Percentiles rank a stretch among this genome's conserved stretches.
Conservation (phyloP, 2,888 invertebrate species). For the Mylabris sibirica region DNA sequence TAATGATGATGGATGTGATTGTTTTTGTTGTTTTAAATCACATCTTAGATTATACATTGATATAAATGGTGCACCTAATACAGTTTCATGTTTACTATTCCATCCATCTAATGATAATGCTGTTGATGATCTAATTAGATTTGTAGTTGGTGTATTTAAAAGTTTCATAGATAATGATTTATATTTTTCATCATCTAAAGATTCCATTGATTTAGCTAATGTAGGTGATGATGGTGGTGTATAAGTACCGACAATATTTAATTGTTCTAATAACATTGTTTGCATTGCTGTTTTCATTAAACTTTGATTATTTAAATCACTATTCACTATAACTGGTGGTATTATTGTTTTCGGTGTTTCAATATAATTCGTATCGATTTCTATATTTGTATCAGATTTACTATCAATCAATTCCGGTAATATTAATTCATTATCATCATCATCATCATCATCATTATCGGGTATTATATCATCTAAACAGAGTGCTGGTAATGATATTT, state of each 20-base stretch:
- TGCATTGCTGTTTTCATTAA: slow-evolving; percentile 56
- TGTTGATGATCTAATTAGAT: slow-evolving; percentile 52
- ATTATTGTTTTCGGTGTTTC: slow-evolving; percentile 26
- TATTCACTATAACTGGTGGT: slow-evolving; percentile 44
- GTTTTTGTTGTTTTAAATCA: slow-evolving; percentile 35
- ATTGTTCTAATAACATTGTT: slow-evolving; percentile 56
- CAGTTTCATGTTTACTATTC: slow-evolving; percentile 59
- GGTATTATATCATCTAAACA: slow-evolving; percentile 15
- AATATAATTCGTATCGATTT: background rate
- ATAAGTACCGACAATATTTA: slow-evolving; percentile 51
- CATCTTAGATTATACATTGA: slow-evolving; percentile 49
- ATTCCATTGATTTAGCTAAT: slow-evolving; percentile 50
- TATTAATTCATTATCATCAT: slow-evolving; percentile 20
- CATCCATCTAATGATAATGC: slow-evolving; percentile 60
- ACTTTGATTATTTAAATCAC: slow-evolving; percentile 44
- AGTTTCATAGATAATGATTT: slow-evolving; percentile 38
- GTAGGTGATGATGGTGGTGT: slow-evolving; percentile 51
- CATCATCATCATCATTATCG: no score
- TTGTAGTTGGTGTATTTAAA: slow-evolving; percentile 30
- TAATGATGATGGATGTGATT: slow-evolving; percentile 38
- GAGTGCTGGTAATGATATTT: slow-evolving; percentile 46
- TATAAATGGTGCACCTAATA: slow-evolving; percentile 65
- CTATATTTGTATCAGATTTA: slow-evolving; percentile 15
- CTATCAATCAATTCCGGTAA: slow-evolving; percentile 12
- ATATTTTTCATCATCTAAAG: slow-evolving; percentile 29